Base-by-base conservation (phyloP, 2,888 invertebrate genomes). In the Drosophila maculinotata region DNA sequence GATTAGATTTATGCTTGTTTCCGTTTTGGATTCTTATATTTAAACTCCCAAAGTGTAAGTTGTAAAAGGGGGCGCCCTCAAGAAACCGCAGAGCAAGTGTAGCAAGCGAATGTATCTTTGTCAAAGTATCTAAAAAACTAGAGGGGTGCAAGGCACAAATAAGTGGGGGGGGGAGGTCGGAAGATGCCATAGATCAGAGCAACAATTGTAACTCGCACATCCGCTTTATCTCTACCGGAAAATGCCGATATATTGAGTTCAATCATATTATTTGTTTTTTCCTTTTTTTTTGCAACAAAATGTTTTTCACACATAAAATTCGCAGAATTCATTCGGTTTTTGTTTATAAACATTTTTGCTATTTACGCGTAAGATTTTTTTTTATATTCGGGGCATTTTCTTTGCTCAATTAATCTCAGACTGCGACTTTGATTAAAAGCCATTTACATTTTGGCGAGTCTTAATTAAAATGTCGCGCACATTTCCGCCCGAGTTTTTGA, bases 401-500 rank as follows among this genome's bases (percentile, higher is more conserved):
- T 20, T 33, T 48, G 23, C 48, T 62, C 59, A 64, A 69, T 69
- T 66, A 49, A 48, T 48, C 51, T 54, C 44, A 57, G 59, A 42
- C 57, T 15, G 70, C 44, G 78, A 78, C 53, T 79, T 79, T 58
- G 58, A 83, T 87, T 79, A 76, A 86, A 71, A 80, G 79, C 65
- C 74, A 74, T 74, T 83, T 76, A 54, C 52, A 79, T 73, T 85
- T 85, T 54, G 85, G 86, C 75, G 60, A 58, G 69, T 65, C 76
- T 89, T 78, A 90, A 90, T 90, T 90, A 90, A 90, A 86, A 88
- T 79, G 89, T 90, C 90, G 88, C 90, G 79, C 76, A 77, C 80
- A 84, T 79, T 88, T 90, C 90, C 90, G 90, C 87, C 79, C 81
- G 70, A 56, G 36, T 64, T 69, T 69, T 47, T 58, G 15, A 39